Conservation (phyloP, 1,140 invertebrate genomes). For the Drosophila tani region DNA sequence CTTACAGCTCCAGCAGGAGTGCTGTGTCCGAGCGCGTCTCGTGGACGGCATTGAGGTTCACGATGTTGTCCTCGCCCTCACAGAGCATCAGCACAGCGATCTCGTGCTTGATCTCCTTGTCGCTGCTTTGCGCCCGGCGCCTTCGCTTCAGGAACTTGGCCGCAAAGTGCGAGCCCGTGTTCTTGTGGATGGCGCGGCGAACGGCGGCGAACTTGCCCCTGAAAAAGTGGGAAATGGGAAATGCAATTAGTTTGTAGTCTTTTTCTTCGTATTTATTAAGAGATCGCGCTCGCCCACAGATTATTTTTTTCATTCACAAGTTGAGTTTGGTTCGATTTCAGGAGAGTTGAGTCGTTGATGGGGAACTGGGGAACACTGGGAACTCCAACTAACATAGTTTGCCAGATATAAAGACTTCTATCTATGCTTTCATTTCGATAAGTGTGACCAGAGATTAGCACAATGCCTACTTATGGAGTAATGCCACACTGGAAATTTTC, state of each 20-base stretch:
- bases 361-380: not conserved
- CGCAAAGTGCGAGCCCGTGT: constrained; percentile 94
- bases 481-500: no score
- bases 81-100: constrained; percentile 95
- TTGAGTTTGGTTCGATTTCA: constrained; percentile 7
- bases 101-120: constrained; percentile 94
- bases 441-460: no score
- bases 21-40: constrained; percentile 93
- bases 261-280: not conserved
- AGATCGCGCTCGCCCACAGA: constrained; percentile 23
- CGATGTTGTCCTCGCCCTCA: constrained; percentile 91
- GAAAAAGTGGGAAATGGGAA: constrained; percentile 66
- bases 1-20: constrained; percentile 95
- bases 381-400: not conserved
- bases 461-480: no score
- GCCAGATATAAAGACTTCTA: no score
- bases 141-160: constrained; percentile 97
- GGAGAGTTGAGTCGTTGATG: constrained; percentile 14
- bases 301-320: constrained; percentile 46
- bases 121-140: constrained; percentile 91
- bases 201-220: constrained; percentile 99
- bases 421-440: no score
- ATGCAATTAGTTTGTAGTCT: constrained; percentile 17
- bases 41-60: constrained; percentile 94
- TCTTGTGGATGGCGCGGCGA: constrained; percentile 93